Conservation (phyloP, 1,140 invertebrate species). For the Rhagoletis zephyria region DNA sequence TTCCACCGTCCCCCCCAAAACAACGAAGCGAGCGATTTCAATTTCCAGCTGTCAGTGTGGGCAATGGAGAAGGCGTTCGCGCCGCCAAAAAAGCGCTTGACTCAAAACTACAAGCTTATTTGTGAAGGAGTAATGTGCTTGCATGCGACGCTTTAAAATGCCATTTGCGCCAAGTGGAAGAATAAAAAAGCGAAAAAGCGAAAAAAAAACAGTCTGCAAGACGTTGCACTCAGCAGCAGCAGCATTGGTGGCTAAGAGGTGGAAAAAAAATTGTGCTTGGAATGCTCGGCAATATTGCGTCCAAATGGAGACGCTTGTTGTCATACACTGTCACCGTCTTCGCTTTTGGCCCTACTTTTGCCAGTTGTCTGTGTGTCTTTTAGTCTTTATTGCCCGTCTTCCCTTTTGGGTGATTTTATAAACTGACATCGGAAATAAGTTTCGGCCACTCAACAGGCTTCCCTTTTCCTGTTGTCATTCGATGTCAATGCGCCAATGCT, state of each 20-base stretch:
- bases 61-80: not conserved
- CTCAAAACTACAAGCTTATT: slow-evolving; percentile 33
- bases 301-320: slow-evolving; percentile 17
- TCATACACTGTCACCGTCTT: not conserved
- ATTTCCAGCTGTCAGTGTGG: slow-evolving; percentile 33
- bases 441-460: slow-evolving; percentile 53
- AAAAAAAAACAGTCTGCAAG: not conserved
- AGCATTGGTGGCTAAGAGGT: not conserved
- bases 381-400: not conserved
- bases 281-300: not conserved
- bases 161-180: not conserved
- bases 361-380: not conserved
- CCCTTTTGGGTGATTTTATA: slow-evolving; percentile 39
- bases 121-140: not conserved
- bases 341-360: not conserved
- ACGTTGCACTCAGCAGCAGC: not conserved
- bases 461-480: slow-evolving; percentile 50
- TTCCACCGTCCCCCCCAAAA: not conserved
- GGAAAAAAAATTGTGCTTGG: not conserved
- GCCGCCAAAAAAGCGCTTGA: not conserved
- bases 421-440: slow-evolving; percentile 53
- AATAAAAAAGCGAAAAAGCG: not conserved
- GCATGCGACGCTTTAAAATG: slow-evolving; percentile 5
- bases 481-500: not conserved
- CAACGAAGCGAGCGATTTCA: not conserved